Conservation (phyloP, 1,140 invertebrate species). For the Homalodisca vitripennis region DNA sequence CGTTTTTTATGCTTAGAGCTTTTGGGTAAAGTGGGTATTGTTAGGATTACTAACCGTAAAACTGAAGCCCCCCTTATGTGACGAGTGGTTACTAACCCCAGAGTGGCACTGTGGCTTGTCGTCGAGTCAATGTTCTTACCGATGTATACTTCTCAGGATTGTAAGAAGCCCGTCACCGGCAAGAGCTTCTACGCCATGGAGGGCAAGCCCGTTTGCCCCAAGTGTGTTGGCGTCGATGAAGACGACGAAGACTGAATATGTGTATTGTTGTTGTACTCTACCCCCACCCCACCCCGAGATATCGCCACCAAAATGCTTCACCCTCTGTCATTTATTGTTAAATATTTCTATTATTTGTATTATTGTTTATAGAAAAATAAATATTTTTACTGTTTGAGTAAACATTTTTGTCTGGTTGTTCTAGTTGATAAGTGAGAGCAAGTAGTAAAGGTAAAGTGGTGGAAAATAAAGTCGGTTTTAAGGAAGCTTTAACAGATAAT, state of each 20-base stretch:
- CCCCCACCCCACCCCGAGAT: neutral
- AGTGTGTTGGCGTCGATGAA: conserved; percentile 86
- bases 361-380: conserved; percentile 34
- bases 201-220: conserved; percentile 85
- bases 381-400: conserved; percentile 17
- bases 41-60: too few species aligned
- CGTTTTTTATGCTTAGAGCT: too few species aligned
- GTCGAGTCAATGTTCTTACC: too few species aligned
- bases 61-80: too few species aligned
- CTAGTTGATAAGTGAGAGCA: too few species aligned
- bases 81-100: neutral
- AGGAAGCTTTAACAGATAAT: too few species aligned
- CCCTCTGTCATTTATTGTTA: conserved; percentile 16
- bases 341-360: conserved; percentile 31
- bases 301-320: neutral
- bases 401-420: neutral
- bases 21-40: too few species aligned
- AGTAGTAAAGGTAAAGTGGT: neutral
- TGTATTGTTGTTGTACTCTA: conserved; percentile 9
- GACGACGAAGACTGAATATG: conserved; percentile 55
- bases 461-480: neutral
- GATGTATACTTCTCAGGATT: conserved; percentile 71
- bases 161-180: conserved; percentile 85
- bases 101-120: too few species aligned
- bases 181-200: conserved; percentile 96